Evolutionary conservation across 2,797 vertebrate genomes (phyloP).

Genomic region (Xerus rutilus): DNA sequence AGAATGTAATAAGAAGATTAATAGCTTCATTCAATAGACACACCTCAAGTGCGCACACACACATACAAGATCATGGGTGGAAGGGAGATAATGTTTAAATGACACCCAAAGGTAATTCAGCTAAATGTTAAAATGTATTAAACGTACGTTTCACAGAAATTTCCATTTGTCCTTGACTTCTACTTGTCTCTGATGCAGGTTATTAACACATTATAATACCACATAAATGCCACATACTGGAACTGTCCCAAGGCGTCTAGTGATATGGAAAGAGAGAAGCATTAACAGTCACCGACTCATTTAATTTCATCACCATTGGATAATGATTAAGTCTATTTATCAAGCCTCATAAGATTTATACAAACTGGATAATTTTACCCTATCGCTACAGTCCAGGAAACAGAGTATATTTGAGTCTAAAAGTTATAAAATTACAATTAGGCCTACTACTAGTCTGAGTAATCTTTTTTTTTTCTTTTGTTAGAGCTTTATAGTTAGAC

Average conservation of each 20-base stretch:
- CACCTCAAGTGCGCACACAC: background rate
- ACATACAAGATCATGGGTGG: background rate
- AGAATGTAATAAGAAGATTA: background rate
- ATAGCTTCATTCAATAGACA: background rate
- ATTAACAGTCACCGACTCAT: slow-evolving; percentile 86
- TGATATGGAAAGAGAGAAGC: slow-evolving; percentile 75
- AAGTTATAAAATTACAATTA: background rate
- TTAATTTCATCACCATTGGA: slow-evolving; percentile 77
- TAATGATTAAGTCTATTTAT: slow-evolving; percentile 78
- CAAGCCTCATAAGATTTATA: slow-evolving; percentile 68
- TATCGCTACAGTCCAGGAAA: background rate
- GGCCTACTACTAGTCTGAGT: background rate
- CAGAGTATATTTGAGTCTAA: background rate
- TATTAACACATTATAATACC: slow-evolving; percentile 84
- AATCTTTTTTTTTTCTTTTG: background rate
- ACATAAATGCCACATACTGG: slow-evolving; percentile 81
- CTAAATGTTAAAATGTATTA: slow-evolving; percentile 70
- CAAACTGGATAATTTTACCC: slow-evolving; percentile 61
- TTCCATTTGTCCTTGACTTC: slow-evolving; percentile 84
- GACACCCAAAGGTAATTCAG: slow-evolving; percentile 75
- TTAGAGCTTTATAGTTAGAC: too few species aligned
- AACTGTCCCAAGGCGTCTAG: slow-evolving; percentile 81
- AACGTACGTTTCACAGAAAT: slow-evolving; percentile 47
- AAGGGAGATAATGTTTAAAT: slow-evolving; percentile 58
- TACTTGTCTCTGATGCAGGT: slow-evolving; percentile 80